phyloP scores from a whole-genome alignment of 2,888 invertebrate genomes.

The Trichopria drosophilae region DNA sequence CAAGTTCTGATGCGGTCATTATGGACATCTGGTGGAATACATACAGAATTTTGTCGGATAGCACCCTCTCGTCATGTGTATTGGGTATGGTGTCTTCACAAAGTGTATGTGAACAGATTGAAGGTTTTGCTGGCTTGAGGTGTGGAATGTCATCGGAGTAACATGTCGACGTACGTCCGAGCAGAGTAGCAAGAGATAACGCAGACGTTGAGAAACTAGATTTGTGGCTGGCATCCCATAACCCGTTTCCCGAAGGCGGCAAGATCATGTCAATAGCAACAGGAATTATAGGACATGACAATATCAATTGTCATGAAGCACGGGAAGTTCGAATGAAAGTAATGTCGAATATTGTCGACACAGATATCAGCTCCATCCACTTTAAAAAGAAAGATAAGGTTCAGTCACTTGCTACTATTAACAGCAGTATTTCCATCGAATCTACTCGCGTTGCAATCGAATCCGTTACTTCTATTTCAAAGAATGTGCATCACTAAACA shows the following conservation, averaged over 20 bases:
- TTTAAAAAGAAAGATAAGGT: constrained; percentile 35
- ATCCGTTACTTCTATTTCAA: constrained; percentile 7
- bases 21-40: neutral
- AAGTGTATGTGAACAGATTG: neutral
- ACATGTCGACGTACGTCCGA: constrained; percentile 37
- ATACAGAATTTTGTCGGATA: neutral
- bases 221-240: neutral
- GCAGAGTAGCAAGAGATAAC: neutral
- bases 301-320: constrained; percentile 37
- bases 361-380: constrained; percentile 34
- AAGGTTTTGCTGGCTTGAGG: neutral
- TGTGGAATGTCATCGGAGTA: constrained; percentile 31
- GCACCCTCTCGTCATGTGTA: neutral
- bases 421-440: neutral
- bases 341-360: constrained; percentile 44
- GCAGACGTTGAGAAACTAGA: constrained; percentile 1
- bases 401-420: neutral
- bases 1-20: no score
- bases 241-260: no score
- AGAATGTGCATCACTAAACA: neutral
- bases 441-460: neutral
- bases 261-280: constrained; percentile 34
- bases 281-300: constrained; percentile 40
- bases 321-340: constrained; percentile 35
- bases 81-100: neutral